These are phyloP conservation scores for Luidia sarsii DNA, from an alignment of 53 echinoderm and acorn worm species.

Conservation along the genomic window DNA sequence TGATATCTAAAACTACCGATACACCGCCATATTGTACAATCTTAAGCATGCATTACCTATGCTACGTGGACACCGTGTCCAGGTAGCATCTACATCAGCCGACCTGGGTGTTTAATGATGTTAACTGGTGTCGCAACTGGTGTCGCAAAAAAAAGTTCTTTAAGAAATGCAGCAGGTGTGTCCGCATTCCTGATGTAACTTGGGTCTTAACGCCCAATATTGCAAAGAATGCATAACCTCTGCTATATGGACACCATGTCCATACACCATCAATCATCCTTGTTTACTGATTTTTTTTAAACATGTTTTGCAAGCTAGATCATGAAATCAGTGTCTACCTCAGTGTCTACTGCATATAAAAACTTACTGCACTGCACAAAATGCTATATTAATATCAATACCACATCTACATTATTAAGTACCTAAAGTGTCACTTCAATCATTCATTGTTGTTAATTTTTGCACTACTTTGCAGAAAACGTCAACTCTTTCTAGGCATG, in stretches of 20 bases:
- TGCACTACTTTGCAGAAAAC: neutral
- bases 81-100: slow-evolving; percentile 1
- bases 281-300: neutral
- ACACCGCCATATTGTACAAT: too few relatives aligned
- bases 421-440: neutral
- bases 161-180: neutral
- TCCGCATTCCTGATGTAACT: neutral
- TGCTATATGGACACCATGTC: slow-evolving; percentile 7
- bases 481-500: neutral
- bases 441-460: neutral
- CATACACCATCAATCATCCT: neutral
- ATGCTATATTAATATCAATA: neutral
- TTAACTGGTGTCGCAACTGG: neutral
- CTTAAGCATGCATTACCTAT: too few relatives aligned
- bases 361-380: neutral
- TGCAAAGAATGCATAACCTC: slow-evolving; percentile 4
- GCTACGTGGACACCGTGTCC: slow-evolving; percentile 4
- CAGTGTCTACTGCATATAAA: neutral
- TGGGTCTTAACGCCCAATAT: neutral
- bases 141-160: neutral
- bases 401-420: neutral
- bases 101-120: neutral
- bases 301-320: neutral
- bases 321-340: neutral
- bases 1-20: too few relatives aligned